Evolutionary conservation across 2,888 invertebrate genomes (phyloP).

Genomic region (Polydrusus cervinus): DNA sequence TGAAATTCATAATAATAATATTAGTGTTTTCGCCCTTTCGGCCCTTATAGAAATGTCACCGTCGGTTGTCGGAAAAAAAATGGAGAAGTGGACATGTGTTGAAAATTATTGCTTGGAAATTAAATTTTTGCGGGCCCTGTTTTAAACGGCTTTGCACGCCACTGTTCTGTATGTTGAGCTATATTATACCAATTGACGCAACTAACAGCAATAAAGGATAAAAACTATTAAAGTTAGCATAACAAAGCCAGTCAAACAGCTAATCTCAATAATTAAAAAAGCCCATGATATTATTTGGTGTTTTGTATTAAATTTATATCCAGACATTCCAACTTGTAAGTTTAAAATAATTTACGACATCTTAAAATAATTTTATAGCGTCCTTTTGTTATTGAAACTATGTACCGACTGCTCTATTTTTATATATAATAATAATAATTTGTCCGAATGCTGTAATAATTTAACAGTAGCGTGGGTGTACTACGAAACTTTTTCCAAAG

Average conservation of each 20-base stretch:
- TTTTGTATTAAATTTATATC: neutral
- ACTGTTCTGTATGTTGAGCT: no score
- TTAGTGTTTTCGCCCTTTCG: no score
- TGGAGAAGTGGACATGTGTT: no score
- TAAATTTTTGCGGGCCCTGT: no score
- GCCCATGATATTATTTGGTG: neutral
- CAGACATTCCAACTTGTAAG: neutral
- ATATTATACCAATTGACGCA: no score
- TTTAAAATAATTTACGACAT: neutral
- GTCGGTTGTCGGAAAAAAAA: no score
- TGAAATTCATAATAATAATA: no score
- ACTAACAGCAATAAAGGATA: neutral
- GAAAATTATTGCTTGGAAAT: no score
- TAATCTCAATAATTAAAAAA: neutral
- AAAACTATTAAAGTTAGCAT: neutral
- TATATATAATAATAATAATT: slow-evolving; percentile 2
- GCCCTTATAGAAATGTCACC: no score
- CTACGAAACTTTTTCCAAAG: neutral
- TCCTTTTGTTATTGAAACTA: neutral
- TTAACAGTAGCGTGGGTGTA: neutral
- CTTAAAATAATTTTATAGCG: neutral
- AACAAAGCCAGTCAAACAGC: neutral
- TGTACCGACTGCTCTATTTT: neutral
- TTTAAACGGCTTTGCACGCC: no score
- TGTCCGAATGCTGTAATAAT: neutral